Conservation (phyloP, 2,113 vertebrate genomes). For the Dicerorhinus sumatrensis region DNA sequence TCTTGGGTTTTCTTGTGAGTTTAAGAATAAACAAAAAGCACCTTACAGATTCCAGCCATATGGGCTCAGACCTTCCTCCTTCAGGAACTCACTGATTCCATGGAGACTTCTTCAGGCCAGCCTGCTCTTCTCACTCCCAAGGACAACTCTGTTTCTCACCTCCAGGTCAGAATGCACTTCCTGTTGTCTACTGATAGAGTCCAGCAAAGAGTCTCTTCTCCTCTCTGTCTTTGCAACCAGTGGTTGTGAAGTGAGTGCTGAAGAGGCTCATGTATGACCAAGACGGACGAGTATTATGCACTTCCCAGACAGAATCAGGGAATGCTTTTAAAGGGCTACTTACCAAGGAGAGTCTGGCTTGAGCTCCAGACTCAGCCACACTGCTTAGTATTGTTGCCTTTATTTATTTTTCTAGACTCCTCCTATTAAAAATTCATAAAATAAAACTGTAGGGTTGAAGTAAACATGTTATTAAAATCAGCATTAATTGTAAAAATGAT, state of each 20-base stretch:
- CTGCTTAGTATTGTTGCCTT: no score
- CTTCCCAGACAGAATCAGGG: conserved; percentile 83
- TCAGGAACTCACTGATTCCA: not conserved
- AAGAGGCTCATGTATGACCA: conserved; percentile 65
- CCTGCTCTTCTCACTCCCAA: not conserved
- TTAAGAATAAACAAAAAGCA: not conserved
- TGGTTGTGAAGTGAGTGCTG: not conserved
- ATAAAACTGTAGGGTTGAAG: no score
- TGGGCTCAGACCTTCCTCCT: not conserved
- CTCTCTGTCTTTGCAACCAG: not conserved
- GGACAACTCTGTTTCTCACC: not conserved
- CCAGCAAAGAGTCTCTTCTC: not conserved
- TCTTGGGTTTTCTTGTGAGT: not conserved
- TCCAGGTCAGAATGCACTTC: not conserved
- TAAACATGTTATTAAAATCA: no score
- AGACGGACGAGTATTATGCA: conserved; percentile 60
- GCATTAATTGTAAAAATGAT: no score
- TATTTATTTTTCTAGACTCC: no score
- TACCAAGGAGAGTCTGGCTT: no score
- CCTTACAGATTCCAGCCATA: not conserved
- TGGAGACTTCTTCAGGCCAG: not conserved
- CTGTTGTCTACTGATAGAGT: not conserved
- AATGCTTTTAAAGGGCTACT: conserved; percentile 85
- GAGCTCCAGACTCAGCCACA: no score
- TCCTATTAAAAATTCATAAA: no score